These are phyloP conservation scores for Sminthurinus aureus DNA, from an alignment of 2,888 invertebrate genomes.

Conservation along the genomic window DNA sequence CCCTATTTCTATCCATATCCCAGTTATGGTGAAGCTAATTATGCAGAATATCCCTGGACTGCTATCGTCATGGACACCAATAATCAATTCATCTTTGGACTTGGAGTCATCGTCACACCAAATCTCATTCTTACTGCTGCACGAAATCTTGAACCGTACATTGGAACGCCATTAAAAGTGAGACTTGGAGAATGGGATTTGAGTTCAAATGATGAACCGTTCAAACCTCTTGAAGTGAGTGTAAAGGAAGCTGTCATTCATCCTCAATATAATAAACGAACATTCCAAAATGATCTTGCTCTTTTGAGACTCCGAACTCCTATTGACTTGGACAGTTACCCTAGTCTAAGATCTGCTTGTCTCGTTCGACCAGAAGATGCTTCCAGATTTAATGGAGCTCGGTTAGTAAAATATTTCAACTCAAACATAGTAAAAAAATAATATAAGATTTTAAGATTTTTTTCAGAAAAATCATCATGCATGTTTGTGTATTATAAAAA, in stretches of 20 bases:
- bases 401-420: slow-evolving; percentile 42
- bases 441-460: background rate
- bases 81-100: slow-evolving; percentile 56
- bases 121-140: slow-evolving; percentile 56
- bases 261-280: slow-evolving; percentile 55
- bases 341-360: slow-evolving; percentile 56
- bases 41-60: slow-evolving; percentile 59
- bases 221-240: slow-evolving; percentile 51
- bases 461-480: background rate
- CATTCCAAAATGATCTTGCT: slow-evolving; percentile 59
- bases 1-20: slow-evolving; percentile 58
- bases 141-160: slow-evolving; percentile 52
- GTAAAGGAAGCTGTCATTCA: slow-evolving; percentile 53
- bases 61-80: slow-evolving; percentile 58
- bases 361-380: slow-evolving; percentile 53
- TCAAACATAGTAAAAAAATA: background rate
- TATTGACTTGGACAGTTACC: slow-evolving; percentile 53
- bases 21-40: slow-evolving; percentile 58
- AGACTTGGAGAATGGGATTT: slow-evolving; percentile 59
- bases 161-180: slow-evolving; percentile 51
- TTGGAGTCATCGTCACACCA: slow-evolving; percentile 57
- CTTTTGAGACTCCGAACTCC: slow-evolving; percentile 48
- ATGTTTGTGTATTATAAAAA: too few relatives aligned
- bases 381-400: slow-evolving; percentile 49
- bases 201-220: slow-evolving; percentile 54